Evolutionary conservation across 1,140 invertebrate genomes (phyloP), one percentile per base, ranked within the genome.

Genomic region (Vanessa atalanta): DNA sequence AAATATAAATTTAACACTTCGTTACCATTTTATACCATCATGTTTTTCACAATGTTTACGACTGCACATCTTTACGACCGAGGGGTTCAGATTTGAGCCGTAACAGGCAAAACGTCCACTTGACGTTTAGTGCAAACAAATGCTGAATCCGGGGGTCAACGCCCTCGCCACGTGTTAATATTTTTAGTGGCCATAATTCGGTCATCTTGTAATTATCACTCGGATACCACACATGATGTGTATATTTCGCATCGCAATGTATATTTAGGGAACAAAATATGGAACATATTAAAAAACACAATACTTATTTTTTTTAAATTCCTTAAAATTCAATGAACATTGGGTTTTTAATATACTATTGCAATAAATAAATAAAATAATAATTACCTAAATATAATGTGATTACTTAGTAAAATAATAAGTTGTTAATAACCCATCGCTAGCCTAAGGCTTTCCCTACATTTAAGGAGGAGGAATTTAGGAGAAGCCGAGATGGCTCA

Each of bases 111-210:
- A 71, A 65, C 70, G 61, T 26, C 61, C 61, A 65, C 70, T 71
- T 71, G 70, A 65, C 57, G 64, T 73, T 31, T 37, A 31, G 31
- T 61, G 57, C 69, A 71, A 67, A 70, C 69, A 70, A 61, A 72
- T 47, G 75, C 70, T 64, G 65, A 65, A 37, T n/a, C 26, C 47
- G 53, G 43, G 73, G 82, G 81, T 81, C 78, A 78, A 79, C 71
- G 63, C 47, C 79, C 79, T 64, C n/a, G 53, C 71, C 78, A 80
- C 79, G 75, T 80, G 80, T 67, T 79, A 65, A 75, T 63, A 72
- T 71, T 75, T 83, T 83, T 83, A 83, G 79, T 79, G 73, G 70
- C 73, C 77, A 79, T 80, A 79, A 83, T 79, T 81, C 68, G 76
- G 77, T 53, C 69, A 74, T 47, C 47, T 61, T 66, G 66, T 73